Base-by-base conservation (phyloP, 2,113 vertebrate species). In the Aspiorhynchus laticeps region DNA sequence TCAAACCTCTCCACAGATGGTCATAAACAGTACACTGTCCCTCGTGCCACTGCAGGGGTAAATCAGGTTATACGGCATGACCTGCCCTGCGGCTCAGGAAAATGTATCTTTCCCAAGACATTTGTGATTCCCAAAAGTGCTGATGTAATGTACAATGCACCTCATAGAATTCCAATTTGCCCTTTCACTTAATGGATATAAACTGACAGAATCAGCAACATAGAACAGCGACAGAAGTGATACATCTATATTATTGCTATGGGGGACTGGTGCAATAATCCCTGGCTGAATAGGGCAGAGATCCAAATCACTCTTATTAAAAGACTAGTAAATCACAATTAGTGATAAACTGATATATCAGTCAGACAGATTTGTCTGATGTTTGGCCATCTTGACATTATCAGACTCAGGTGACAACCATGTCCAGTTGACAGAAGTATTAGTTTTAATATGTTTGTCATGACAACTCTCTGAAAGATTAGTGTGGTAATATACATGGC, bases 61-160 rank as follows among this genome's bases (percentile, higher is more conserved):
- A 79, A 79, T 85, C 46, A 85, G 84, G n/a, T 36, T 46, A 38
- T 28, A 26, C 75, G 6, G 75, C 21, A 24, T 24, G 61, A 59
- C 61, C 31, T 41, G 33, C 38, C n/a, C 53, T 69, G 28, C 2
- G 31, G 59, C 19, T 63, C 19, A 51, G 28, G 9, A 33, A 51
- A 4, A 33, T 33, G 26, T 51, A 51, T 80, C 77, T 59, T 59
- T 59, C 19, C 31, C 51, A 59, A n/a, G 51, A 59, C 51, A 36
- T 79, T 33, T 12, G 10, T 79, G 76, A 36, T 56, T 36, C 48
- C 76, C 48, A 17, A 56, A 59, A 26, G 51, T 79, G 48, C 77
- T 79, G 31, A 59, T 79, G n/a, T n/a, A n/a, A n/a, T n/a, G 77
- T 80, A 36, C 31, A 59, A 59, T 59, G 31, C 21, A 1, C 33